Conservation (phyloP, 2,888 invertebrate genomes). For the Xanthorhoe spadicearia region DNA sequence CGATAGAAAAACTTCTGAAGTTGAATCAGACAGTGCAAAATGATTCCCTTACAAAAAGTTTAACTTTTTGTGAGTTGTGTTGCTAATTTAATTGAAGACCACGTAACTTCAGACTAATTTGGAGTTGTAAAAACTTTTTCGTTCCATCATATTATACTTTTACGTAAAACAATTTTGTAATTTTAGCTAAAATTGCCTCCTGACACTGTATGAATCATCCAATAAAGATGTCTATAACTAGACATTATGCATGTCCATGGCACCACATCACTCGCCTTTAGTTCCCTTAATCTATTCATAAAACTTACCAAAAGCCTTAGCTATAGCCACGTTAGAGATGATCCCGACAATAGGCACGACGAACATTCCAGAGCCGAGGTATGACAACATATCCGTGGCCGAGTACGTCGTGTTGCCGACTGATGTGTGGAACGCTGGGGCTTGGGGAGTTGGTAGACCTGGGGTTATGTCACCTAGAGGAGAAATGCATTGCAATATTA, state of each 20-base stretch:
- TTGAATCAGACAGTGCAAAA: not conserved
- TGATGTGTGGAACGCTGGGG: slow-evolving; percentile 80
- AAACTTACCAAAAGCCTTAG: slow-evolving; percentile 91
- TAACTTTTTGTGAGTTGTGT: not conserved
- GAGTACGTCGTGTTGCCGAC: slow-evolving; percentile 78
- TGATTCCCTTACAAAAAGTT: slow-evolving; percentile 1
- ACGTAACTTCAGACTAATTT: not conserved
- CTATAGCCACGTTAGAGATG: slow-evolving; percentile 92
- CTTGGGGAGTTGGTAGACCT: slow-evolving; percentile 84
- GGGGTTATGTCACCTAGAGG: slow-evolving; percentile 84
- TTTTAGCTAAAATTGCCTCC: not conserved
- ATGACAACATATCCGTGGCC: slow-evolving; percentile 83
- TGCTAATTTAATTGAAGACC: not conserved
- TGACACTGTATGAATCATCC: no score
- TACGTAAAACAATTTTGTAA: not conserved
- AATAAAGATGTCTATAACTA: no score
- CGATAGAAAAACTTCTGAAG: not conserved
- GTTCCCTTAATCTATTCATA: no score
- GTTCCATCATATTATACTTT: not conserved
- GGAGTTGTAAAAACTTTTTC: not conserved
- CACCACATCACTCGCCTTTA: no score
- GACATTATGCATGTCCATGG: no score
- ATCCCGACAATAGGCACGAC: slow-evolving; percentile 90
- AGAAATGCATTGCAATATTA: not conserved
- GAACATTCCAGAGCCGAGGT: slow-evolving; percentile 87